Evolutionary conservation across 2,888 invertebrate genomes (phyloP), one percentile per base, ranked within the genome.

Genomic region (Sabatieria punctata): DNA sequence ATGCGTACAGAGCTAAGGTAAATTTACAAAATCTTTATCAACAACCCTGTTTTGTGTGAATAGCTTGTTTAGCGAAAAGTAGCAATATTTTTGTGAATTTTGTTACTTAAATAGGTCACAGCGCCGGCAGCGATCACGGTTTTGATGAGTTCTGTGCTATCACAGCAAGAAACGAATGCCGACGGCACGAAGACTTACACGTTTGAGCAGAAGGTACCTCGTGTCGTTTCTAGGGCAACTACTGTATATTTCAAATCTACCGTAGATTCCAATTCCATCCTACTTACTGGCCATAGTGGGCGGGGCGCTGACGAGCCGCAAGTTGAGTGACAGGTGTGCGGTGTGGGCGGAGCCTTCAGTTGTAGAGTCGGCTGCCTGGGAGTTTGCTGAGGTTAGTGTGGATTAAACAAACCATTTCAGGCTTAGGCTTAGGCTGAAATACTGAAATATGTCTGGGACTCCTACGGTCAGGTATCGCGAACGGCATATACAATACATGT

Each of bases 281-380:
- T 93, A 93, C 63, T 71, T 93, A 45, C 74, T 91, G 41, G 89
- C 91, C 0, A 76, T 93, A 47, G 91, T 83, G 1, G 81, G 81
- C 22, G 93, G 88, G 0, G 78, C 76, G 39, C 64, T 93, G 49
- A 82, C 81, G 55, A 59, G 57, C 46, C 54, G 60, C 49, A 64
- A 57, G 26, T 57, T 63, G 45, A 54, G 53, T 38, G 52, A 54
- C 18, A 76, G 85, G 53, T 80, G 81, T 0, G 75, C 74, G 58
- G 84, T 89, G 1, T 89, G 89, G 88, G 77, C 82, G 0, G 89
- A 91, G 64, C 77, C 78, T 56, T 80, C 79, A 51, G 74, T 80
- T 51, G 75, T 89, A 0, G 82, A 85, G 19, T 74, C 74, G 39
- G 79, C 83, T 54, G 84, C 81, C 1, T 79, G 77, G 68, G 89